Conservation (phyloP, 2,888 invertebrate species). For the Litoditis marina region DNA sequence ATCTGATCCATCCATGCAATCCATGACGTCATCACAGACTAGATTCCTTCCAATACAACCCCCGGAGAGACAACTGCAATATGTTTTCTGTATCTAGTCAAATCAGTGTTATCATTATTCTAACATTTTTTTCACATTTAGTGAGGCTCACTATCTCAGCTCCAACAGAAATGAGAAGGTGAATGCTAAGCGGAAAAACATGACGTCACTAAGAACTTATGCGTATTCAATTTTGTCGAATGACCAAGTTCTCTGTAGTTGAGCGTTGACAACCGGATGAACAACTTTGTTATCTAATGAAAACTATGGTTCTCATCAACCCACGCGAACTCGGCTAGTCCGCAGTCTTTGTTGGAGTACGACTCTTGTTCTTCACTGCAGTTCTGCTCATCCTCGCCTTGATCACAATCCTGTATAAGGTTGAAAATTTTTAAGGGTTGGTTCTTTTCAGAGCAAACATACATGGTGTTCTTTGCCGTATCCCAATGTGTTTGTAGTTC, state of each 20-base stretch:
- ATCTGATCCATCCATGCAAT: conserved; percentile 16
- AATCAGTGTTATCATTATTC: too few relatives aligned
- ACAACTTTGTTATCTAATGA: background rate
- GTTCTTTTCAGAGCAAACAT: too few relatives aligned
- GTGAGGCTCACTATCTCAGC: too few relatives aligned
- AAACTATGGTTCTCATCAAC: background rate
- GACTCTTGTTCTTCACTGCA: conserved; percentile 16
- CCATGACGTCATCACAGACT: conserved; percentile 2
- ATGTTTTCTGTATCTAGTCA: too few relatives aligned
- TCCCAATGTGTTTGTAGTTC: too few relatives aligned
- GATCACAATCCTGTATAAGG: conserved; percentile 28
- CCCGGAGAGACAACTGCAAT: conserved; percentile 9
- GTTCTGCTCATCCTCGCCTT: conserved; percentile 27
- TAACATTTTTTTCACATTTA: too few relatives aligned
- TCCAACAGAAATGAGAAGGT: too few relatives aligned
- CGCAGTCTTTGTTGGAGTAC: conserved; percentile 9
- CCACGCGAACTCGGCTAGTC: conserved; percentile 10
- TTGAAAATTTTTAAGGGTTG: background rate
- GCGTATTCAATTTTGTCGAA: too few relatives aligned
- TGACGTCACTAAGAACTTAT: too few relatives aligned
- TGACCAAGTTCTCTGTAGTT: too few relatives aligned
- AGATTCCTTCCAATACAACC: conserved; percentile 6
- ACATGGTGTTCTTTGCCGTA: too few relatives aligned
- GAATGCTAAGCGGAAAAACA: too few relatives aligned
- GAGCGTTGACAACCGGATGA: background rate